Conservation (phyloP, 2,888 invertebrate species). For the Agonopterix alstromeriana region DNA sequence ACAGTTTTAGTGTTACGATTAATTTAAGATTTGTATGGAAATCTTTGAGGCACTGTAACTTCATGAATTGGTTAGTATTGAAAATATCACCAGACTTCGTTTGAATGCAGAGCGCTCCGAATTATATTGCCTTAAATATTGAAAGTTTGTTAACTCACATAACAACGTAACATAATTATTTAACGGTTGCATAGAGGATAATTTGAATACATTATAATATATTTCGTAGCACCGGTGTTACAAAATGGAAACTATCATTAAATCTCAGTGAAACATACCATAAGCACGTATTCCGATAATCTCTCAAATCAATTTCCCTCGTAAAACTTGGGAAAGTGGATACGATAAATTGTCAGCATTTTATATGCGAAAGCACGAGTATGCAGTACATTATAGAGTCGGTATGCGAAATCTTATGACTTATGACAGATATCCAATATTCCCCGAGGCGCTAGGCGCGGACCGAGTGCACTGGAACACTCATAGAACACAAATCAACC, state of each 20-base stretch:
- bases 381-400: slow-evolving; percentile 46
- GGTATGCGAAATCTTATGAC: slow-evolving; percentile 54
- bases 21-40: no score
- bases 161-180: no score
- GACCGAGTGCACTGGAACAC: slow-evolving; percentile 49
- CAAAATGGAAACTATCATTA: neutral
- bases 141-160: no score
- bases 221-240: neutral
- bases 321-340: slow-evolving; percentile 12
- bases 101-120: no score
- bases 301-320: slow-evolving; percentile 16
- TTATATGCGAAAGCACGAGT: slow-evolving; percentile 26
- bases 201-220: no score
- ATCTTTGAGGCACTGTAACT: no score
- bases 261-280: neutral
- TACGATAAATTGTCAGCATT: slow-evolving; percentile 27
- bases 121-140: no score
- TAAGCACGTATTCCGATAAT: slow-evolving; percentile 9
- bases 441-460: slow-evolving; percentile 33
- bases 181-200: no score
- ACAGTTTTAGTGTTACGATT: no score
- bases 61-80: no score
- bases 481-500: slow-evolving; percentile 62
- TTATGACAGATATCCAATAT: slow-evolving; percentile 68
- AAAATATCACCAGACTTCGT: no score